A percentile compares a stretch with the other conserved stretches of the same genome.
Evolutionary conservation across 64 coral and sea anemone genomes (phyloP).

Genomic region (Trachythela sp.): DNA sequence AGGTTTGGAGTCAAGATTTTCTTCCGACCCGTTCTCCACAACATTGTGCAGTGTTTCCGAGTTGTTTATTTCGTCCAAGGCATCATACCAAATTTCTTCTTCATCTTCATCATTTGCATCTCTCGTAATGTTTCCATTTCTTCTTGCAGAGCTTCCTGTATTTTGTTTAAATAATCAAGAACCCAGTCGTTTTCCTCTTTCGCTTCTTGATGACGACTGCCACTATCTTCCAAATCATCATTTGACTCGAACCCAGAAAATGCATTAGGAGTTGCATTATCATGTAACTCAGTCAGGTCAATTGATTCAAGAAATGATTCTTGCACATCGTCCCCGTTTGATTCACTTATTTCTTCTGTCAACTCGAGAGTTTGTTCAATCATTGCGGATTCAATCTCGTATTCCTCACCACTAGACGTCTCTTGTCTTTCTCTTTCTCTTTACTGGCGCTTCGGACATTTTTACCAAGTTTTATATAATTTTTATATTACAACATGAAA

Average conservation of each 20-base stretch:
- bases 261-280: not conserved
- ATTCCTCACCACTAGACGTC: not conserved
- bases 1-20: not conserved
- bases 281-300: not conserved
- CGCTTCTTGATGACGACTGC: too few species aligned
- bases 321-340: not conserved
- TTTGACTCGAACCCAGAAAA: not conserved
- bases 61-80: too few species aligned
- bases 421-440: not conserved
- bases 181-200: too few species aligned
- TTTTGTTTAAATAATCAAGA: too few species aligned
- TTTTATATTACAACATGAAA: not conserved
- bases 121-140: too few species aligned
- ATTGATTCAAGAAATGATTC: too few species aligned
- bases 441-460: not conserved
- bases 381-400: not conserved
- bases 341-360: not conserved
- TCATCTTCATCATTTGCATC: too few species aligned
- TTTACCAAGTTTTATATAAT: not conserved
- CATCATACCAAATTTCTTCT: too few species aligned
- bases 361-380: not conserved
- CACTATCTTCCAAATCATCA: not conserved
- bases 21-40: not conserved
- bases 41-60: too few species aligned
- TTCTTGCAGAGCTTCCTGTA: too few species aligned